Percentiles rank a stretch among this genome's conserved stretches.
These are phyloP conservation scores for Heliocidaris tuberculata DNA, from an alignment of 35 echinoderm and acorn worm genomes.

Conservation along the genomic window DNA sequence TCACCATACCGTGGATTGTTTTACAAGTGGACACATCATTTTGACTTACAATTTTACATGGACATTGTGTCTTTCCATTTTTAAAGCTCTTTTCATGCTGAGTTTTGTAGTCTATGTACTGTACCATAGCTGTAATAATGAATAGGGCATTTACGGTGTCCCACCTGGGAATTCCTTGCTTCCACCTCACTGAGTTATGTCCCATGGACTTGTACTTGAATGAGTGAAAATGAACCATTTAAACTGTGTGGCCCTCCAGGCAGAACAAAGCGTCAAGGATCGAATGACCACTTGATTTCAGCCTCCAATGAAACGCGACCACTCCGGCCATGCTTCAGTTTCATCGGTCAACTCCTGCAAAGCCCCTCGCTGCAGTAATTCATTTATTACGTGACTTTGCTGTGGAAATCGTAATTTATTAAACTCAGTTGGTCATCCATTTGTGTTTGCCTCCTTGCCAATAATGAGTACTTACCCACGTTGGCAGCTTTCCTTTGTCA, in stretches of 20 bases:
- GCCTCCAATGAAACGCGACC: conserved; percentile 14
- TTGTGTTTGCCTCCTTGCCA: background rate
- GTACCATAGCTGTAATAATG: background rate
- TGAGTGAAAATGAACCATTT: background rate
- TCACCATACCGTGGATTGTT: no score
- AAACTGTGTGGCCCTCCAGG: background rate
- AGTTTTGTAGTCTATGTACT: background rate
- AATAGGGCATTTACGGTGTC: background rate
- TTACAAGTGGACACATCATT: no score
- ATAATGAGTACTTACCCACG: background rate
- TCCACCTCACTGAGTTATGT: background rate
- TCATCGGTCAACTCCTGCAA: background rate
- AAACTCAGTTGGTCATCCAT: background rate
- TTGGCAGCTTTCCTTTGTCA: background rate
- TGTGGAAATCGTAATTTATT: background rate
- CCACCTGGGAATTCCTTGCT: background rate
- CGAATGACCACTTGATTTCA: conserved; percentile 9
- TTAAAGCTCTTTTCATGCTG: background rate
- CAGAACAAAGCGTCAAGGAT: background rate
- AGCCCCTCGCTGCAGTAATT: background rate
- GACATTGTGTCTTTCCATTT: background rate
- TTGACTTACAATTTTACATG: no score
- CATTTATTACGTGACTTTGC: background rate
- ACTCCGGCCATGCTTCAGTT: background rate
- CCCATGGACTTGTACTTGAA: background rate